Base-by-base conservation (phyloP, 2,888 invertebrate species). In the Lasius platythorax region DNA sequence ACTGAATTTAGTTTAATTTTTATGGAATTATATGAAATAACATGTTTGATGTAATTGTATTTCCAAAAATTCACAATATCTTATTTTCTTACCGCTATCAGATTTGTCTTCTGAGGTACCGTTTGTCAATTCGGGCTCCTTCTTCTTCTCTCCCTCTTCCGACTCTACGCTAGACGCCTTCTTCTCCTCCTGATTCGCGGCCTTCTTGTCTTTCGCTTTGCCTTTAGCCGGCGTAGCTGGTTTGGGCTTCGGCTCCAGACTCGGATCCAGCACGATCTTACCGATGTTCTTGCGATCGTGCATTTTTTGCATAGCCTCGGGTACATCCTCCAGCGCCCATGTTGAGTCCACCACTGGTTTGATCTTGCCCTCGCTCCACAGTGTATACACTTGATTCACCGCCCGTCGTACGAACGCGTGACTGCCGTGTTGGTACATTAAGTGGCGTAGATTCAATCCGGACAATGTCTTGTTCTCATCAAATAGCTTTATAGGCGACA, bases 261-360 rank as follows among this genome's bases (percentile, higher is more conserved):
- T 97, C 37, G 98, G 98, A 94, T 98, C 98, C 87, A 98, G 95
- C 66, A 98, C 96, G 67, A 98, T 96, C 95, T 98, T 98, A 82
- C 98, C 98, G 92, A 98, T 97, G 95, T 98, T 98, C 95, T 98
- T 98, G 93, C 98, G 97, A 93, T 98, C 98, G 95, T 98, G 98
- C 97, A 98, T 97, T 95, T 98, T 98, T 95, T 98, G 98, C 98
- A 98, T 98, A 8, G 98, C 98, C 93, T 98, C 98, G 40, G 97
- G 97, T 23, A 98, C 97, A 94, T 98, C 98, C 95, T 98, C 98
- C 37, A 98, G 96, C 33, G 98, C 98, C 97, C 98, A 98, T 86
- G 97, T 97, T 85, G 98, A 98, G 95, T 98, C 98, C 1, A 98
- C 96, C 33, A 97, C 96, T 1, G 98, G 98, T 94, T 97, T 97